These are phyloP conservation scores for Erpetoichthys calabaricus DNA, from an alignment of 2,797 vertebrate genomes.

Conservation along the genomic window DNA sequence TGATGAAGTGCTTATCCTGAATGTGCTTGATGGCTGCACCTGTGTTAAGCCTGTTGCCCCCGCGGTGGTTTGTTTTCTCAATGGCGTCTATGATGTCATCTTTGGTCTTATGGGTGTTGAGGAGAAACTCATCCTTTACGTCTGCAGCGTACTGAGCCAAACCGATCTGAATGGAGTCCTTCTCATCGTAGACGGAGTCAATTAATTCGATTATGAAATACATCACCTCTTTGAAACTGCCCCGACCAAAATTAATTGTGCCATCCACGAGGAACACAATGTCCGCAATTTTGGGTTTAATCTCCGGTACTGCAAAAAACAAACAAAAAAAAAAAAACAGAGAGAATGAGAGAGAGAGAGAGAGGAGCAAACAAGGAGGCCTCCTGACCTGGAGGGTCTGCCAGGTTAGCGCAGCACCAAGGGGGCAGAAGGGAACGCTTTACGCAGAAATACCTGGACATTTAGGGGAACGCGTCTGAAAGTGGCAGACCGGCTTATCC, in stretches of 20 bases:
- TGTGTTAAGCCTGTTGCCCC: constrained; percentile 67
- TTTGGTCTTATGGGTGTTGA: constrained; percentile 63
- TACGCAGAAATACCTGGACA: too few relatives aligned
- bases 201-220: constrained; percentile 62
- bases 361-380: constrained; percentile 5
- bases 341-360: constrained; percentile 3
- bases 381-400: too few relatives aligned
- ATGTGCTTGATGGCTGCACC: constrained; percentile 66
- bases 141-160: constrained; percentile 80
- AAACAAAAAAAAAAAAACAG: constrained; percentile 4
- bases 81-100: constrained; percentile 62
- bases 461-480: too few relatives aligned
- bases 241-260: constrained; percentile 76
- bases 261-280: constrained; percentile 91
- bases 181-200: constrained; percentile 63
- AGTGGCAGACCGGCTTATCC: too few relatives aligned
- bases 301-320: constrained; percentile 15
- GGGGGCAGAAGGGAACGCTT: too few relatives aligned
- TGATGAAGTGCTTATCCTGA: constrained; percentile 68
- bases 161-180: constrained; percentile 67
- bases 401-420: too few relatives aligned
- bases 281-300: constrained; percentile 52
- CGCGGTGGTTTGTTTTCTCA: constrained; percentile 61
- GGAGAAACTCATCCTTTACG: constrained; percentile 75
- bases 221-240: constrained; percentile 66